phyloP scores from a whole-genome alignment of 2,113 vertebrate species.

The Emberiza fucata region DNA sequence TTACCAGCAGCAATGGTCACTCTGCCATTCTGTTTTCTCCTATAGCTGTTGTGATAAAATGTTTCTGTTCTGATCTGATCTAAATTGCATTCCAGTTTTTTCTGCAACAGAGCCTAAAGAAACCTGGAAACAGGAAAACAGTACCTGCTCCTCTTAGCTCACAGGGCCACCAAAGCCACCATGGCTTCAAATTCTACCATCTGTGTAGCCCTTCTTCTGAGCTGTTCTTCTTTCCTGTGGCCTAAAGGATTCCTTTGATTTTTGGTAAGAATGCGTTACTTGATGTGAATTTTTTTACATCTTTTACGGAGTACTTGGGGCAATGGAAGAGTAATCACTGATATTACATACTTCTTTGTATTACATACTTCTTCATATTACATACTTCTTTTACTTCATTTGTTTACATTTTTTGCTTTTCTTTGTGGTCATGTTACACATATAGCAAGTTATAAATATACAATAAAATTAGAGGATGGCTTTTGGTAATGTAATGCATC shows the following conservation, averaged over 20 bases:
- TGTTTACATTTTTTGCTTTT: not conserved
- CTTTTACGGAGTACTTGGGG: not conserved
- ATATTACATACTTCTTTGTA: not conserved
- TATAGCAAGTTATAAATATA: not conserved
- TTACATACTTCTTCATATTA: not conserved
- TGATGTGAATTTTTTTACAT: not conserved
- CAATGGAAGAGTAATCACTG: not conserved
- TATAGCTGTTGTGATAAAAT: not conserved
- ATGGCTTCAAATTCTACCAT: not conserved
- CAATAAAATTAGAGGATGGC: not conserved
- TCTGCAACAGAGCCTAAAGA: not conserved
- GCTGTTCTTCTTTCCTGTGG: not conserved
- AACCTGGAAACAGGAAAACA: not conserved
- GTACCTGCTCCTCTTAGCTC: not conserved
- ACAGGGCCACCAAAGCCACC: not conserved
- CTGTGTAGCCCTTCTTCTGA: not conserved
- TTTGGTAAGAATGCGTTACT: not conserved
- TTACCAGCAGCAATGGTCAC: fast-evolving
- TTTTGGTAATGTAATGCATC: not conserved
- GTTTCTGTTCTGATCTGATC: not conserved
- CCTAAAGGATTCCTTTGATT: not conserved
- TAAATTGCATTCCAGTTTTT: not conserved
- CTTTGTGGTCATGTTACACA: not conserved
- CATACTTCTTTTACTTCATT: not conserved
- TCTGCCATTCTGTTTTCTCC: not conserved